Evolutionary conservation across 2,113 vertebrate genomes (phyloP).

Genomic region (Balaenoptera acutorostrata): DNA sequence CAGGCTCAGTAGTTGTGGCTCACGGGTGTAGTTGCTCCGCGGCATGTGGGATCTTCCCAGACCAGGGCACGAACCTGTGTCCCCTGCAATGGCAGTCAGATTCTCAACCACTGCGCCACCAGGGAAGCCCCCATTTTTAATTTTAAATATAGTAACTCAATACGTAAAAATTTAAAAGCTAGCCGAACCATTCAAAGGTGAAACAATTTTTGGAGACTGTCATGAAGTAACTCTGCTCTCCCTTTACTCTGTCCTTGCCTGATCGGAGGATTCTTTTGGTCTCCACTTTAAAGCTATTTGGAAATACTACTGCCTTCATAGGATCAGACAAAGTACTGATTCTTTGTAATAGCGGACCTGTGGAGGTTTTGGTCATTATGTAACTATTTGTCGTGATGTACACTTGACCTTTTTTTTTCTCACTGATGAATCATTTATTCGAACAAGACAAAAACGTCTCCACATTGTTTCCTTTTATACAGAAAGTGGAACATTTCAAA

Average conservation of each 20-base stretch:
- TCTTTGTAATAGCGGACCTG: not conserved
- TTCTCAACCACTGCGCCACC: too few species aligned
- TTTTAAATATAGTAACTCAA: not conserved
- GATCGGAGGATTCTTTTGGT: not conserved
- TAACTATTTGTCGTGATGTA: not conserved
- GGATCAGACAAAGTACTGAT: not conserved
- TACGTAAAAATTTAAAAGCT: not conserved
- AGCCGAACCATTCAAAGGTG: not conserved
- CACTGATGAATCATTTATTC: slow-evolving; percentile 74
- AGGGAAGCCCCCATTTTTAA: not conserved
- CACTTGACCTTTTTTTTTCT: not conserved
- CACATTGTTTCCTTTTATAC: slow-evolving; percentile 44
- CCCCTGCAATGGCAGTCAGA: too few species aligned
- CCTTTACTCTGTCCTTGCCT: not conserved
- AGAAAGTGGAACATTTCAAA: slow-evolving; percentile 75
- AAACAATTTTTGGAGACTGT: not conserved
- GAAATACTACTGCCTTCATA: not conserved
- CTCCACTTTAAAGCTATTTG: not conserved
- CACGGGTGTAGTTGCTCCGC: too few species aligned
- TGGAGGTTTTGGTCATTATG: not conserved
- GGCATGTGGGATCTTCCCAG: too few species aligned
- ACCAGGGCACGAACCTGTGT: too few species aligned
- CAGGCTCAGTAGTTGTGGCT: too few species aligned
- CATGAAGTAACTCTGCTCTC: not conserved
- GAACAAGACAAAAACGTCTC: slow-evolving; percentile 70